Conservation (phyloP, 2,797 vertebrate genomes). For the Lates japonicus region DNA sequence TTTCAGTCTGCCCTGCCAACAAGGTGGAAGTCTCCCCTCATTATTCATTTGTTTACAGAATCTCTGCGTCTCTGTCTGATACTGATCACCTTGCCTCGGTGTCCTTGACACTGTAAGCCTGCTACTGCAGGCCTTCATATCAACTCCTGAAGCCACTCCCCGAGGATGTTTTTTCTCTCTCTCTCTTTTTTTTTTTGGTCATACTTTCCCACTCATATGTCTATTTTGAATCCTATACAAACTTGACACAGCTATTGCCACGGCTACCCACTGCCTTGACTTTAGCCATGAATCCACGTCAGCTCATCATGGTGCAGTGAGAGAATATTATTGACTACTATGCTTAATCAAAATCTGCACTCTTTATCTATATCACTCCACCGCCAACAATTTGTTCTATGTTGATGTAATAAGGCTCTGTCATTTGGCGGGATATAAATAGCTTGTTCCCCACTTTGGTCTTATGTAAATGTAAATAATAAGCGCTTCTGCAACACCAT, state of each 20-base stretch:
- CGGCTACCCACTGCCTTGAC: background rate
- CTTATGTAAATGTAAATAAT: slow-evolving; percentile 61
- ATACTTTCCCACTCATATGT: background rate
- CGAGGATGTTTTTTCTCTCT: slow-evolving; percentile 2
- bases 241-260: slow-evolving; percentile 20
- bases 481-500: slow-evolving; percentile 42
- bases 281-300: slow-evolving; percentile 13
- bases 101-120: background rate
- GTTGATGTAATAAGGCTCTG: slow-evolving; percentile 35
- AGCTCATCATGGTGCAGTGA: slow-evolving; percentile 1
- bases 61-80: slow-evolving; percentile 11
- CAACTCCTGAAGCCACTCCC: background rate
- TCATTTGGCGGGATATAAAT: slow-evolving; percentile 61
- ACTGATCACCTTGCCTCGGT: slow-evolving; percentile 21
- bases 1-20: slow-evolving; percentile 39
- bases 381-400: slow-evolving; percentile 29
- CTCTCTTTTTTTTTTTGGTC: background rate
- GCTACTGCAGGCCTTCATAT: slow-evolving; percentile 1
- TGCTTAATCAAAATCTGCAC: slow-evolving; percentile 30
- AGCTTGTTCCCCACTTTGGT: slow-evolving; percentile 35
- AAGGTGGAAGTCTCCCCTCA: slow-evolving; percentile 45
- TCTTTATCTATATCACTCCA: slow-evolving; percentile 31
- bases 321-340: slow-evolving; percentile 30
- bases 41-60: slow-evolving; percentile 47
- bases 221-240: slow-evolving; percentile 17